Evolutionary conservation across 2,113 vertebrate species (phyloP), one percentile per base, ranked within the genome.

Genomic region (Chrysochloris asiatica): DNA sequence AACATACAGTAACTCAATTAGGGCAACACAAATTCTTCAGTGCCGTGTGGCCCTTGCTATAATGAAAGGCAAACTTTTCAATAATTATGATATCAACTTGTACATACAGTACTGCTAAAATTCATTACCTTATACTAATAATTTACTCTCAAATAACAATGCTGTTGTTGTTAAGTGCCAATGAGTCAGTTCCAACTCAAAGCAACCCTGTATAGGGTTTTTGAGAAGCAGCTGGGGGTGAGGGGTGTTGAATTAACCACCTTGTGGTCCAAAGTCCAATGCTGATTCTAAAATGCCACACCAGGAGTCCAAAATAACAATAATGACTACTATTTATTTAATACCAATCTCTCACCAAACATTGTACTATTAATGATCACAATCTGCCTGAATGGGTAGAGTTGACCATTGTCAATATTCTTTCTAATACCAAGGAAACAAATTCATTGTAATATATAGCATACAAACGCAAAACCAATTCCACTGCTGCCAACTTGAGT

Each of bases 1-100:
- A 92, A 86, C 16, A 92, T 26, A 83, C 1, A 65, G 38, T 75
- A 89, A 89, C 56, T 77, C 71, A 88, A 56, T 79, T 92, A 94
- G 28, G 38, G n/a, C 50, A 90, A 86, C 24, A 86, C 83, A 76
- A 83, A 26, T 8, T 28, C 80, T 93, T 89, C 9, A 45, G 4
- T 83, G 90, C 16, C 30, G 9, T 71, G 38, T 59, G 73, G 21
- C 47, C 67, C 12, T 72, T 65, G 41, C 21, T 81, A 88, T 48
- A 77, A 48, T 48, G 56, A 94, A 24, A 89, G 65, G 45, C 67
- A 86, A 86, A 26, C 21, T 33, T 65, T 86, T 80, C 88, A 54
- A 83, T 67, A 77, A 83, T 88, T 78, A 72, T 33, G 61, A 28
- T 30, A 73, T 83, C 79, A 26, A 94, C 50, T 81, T 38, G 36